Base-by-base conservation (phyloP, 2,113 vertebrate species). In the Psilopsiagon aymara region DNA sequence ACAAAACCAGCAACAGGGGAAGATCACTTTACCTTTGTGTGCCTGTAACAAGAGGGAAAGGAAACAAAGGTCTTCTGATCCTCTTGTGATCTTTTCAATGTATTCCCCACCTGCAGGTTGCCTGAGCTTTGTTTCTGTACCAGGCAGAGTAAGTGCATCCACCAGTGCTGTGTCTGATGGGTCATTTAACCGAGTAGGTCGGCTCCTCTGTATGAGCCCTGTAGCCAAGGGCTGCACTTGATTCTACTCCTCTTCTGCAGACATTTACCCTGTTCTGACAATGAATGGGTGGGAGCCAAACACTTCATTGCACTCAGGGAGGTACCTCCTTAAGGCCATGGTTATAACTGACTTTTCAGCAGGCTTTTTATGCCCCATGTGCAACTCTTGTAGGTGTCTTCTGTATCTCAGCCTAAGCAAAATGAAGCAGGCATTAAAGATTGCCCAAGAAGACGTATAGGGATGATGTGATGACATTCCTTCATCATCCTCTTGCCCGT, bases 171-270 rank as follows among this genome's bases (percentile, higher is more conserved):
- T 8, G 37, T 33, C 67, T 44, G 79, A n/a, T 24, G 43, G 0
- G 11, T 7, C 11, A 6, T 11, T 18, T 44, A 43, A 55, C 53
- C 7, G 14, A 44, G 60, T 4, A 2, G 62, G 21, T 44, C 33
- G 25, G 53, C 57, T 55, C 4, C 1, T 9, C 33, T 9, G 9
- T 4, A 27, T 7, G 24, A 95, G 19, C 62, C 9, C 0, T 1
- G 31, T 1, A 70, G 52, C 60, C 2, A 15, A 62, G 82, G 62
- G 18, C 17, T 28, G 7, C 17, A 52, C 13, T 60, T 3, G 28
- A 57, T 49, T 91, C 87, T 37, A 7, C 21, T 90, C 18, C 59
- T 70, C 37, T 92, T 62, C 57, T 69, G 53, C 14, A 43, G 33
- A 4, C 24, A 19, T 25, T 92, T 78, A 35, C n/a, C 68, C 51